phyloP scores from a whole-genome alignment of 2,888 invertebrate species.

The Nematopogon swammerdamellus region DNA sequence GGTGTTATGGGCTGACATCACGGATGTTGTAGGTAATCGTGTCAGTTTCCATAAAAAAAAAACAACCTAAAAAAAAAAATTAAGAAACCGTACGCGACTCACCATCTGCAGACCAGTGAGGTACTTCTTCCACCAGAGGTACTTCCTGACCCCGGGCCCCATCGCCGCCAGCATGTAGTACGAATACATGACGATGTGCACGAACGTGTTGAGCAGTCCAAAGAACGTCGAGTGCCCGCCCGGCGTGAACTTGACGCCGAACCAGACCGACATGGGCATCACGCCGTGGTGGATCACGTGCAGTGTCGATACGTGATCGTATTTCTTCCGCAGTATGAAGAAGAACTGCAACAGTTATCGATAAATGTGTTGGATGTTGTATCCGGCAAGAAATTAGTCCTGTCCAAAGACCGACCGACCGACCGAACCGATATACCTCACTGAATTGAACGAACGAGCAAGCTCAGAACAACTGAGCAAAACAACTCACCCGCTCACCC shows the following conservation, averaged over 20 bases:
- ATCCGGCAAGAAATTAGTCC: too few relatives aligned
- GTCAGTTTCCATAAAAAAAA: too few relatives aligned
- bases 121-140: slow-evolving; percentile 96
- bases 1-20: too few relatives aligned
- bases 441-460: too few relatives aligned
- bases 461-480: too few relatives aligned
- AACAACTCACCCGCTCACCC: too few relatives aligned
- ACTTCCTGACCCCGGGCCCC: slow-evolving; percentile 82
- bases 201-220: slow-evolving; percentile 90
- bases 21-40: too few relatives aligned
- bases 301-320: slow-evolving; percentile 86
- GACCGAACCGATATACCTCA: too few relatives aligned
- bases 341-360: slow-evolving; percentile 65
- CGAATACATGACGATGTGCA: slow-evolving; percentile 95
- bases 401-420: too few relatives aligned
- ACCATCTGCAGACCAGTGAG: slow-evolving; percentile 91
- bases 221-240: slow-evolving; percentile 97
- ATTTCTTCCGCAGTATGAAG: slow-evolving; percentile 93
- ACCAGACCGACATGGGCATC: slow-evolving; percentile 98
- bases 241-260: slow-evolving; percentile 94
- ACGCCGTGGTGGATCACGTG: slow-evolving; percentile 97
- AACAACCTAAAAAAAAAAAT: too few relatives aligned
- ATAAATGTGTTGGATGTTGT: neutral
- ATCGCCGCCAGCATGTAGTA: slow-evolving; percentile 91
- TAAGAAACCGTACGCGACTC: too few relatives aligned